These are phyloP conservation scores for Alligator sinensis DNA, from an alignment of 2,113 vertebrate genomes.

Conservation along the genomic window DNA sequence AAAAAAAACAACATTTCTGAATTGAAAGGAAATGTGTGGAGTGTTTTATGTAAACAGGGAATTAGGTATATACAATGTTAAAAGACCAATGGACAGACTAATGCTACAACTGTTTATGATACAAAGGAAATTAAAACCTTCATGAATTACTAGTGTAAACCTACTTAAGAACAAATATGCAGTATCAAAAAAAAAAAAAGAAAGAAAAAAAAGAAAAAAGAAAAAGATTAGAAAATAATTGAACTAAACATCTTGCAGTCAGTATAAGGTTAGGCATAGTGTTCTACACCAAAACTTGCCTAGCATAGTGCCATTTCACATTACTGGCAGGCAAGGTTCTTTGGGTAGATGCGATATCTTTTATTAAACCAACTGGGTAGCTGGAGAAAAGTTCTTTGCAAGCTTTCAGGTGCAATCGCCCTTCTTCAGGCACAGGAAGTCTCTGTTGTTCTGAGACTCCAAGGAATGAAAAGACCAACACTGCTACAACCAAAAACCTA, in stretches of 20 bases:
- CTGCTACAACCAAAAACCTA: too few species aligned
- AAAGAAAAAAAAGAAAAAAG: rapidly evolving
- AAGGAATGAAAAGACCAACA: too few species aligned
- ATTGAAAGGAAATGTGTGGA: background rate
- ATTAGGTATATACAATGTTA: rapidly evolving
- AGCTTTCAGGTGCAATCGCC: too few species aligned
- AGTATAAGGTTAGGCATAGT: background rate
- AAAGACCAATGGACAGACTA: background rate
- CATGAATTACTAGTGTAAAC: background rate
- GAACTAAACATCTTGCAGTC: background rate
- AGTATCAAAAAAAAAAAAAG: background rate
- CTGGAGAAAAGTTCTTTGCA: too few species aligned
- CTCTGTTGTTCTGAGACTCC: too few species aligned
- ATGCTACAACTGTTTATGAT: background rate
- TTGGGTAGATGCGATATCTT: background rate
- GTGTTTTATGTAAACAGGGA: conserved; percentile 41
- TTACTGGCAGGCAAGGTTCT: rapidly evolving
- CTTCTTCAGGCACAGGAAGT: too few species aligned
- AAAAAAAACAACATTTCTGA: background rate
- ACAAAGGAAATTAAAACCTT: background rate
- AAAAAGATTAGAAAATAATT: background rate
- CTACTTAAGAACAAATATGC: rapidly evolving
- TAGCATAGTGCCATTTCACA: background rate
- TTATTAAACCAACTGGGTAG: too few species aligned
- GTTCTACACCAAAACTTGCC: background rate